Conservation (phyloP, 2,888 invertebrate genomes). For the Leucophenga montana region DNA sequence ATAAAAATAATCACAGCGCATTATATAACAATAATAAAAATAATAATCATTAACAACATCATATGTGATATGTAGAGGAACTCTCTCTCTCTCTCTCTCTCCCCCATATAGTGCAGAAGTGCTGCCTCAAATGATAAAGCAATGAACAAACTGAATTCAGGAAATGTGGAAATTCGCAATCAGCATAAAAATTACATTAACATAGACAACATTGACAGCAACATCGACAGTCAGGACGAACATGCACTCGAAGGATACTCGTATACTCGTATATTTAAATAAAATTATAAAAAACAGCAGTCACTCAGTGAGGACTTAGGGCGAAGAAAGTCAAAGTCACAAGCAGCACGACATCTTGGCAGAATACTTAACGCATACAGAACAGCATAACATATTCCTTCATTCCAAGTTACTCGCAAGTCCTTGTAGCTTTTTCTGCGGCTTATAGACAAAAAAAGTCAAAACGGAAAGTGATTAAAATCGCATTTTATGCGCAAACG, state of each 20-base stretch:
- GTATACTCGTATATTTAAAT: slow-evolving; percentile 54
- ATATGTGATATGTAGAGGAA: slow-evolving; percentile 7
- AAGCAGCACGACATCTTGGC: slow-evolving; percentile 29
- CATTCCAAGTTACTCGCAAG: no score
- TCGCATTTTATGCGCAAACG: slow-evolving; percentile 62
- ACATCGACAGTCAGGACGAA: neutral
- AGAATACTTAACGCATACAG: slow-evolving; percentile 13
- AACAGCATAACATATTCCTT: neutral
- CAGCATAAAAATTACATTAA: slow-evolving; percentile 66
- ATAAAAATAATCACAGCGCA: slow-evolving; percentile 43
- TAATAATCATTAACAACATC: neutral
- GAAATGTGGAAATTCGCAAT: slow-evolving; percentile 65
- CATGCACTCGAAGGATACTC: neutral
- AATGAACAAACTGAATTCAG: slow-evolving; percentile 33
- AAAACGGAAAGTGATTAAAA: slow-evolving; percentile 67
- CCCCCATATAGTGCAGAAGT: slow-evolving; percentile 29
- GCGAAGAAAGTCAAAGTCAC: slow-evolving; percentile 31
- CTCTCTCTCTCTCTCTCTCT: slow-evolving; percentile 28
- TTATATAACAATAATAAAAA: slow-evolving; percentile 32
- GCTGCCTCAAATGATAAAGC: slow-evolving; percentile 45
- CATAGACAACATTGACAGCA: slow-evolving; percentile 38
- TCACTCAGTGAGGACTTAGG: slow-evolving; percentile 28
- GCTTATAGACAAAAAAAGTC: slow-evolving; percentile 34
- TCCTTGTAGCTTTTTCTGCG: neutral
- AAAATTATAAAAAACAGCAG: slow-evolving; percentile 45